Evolutionary conservation across 2,113 vertebrate genomes (phyloP).

Genomic region (Mugil cephalus): DNA sequence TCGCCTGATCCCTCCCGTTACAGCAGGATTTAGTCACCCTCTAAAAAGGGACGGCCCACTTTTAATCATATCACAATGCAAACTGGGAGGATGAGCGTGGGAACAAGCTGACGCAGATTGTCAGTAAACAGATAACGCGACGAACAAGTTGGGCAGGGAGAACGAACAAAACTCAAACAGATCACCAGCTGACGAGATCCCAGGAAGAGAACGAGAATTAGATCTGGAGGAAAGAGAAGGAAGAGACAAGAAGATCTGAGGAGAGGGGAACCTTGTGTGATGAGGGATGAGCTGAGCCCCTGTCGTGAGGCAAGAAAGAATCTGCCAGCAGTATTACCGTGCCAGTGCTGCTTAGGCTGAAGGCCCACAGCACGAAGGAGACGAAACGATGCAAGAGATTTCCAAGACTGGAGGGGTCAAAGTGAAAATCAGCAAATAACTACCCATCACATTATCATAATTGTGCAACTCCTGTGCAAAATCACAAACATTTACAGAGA

Average conservation of each 20-base stretch:
- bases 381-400: slow-evolving; percentile 60
- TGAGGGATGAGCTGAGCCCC: slow-evolving; percentile 64
- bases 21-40: slow-evolving; percentile 63
- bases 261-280: slow-evolving; percentile 56
- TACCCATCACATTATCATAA: slow-evolving; percentile 36
- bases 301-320: slow-evolving; percentile 59
- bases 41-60: slow-evolving; percentile 61
- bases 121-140: slow-evolving; percentile 48
- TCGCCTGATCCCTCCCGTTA: slow-evolving; percentile 56
- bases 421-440: slow-evolving; percentile 40
- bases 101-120: slow-evolving; percentile 58
- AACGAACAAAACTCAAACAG: slow-evolving; percentile 34
- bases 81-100: slow-evolving; percentile 55
- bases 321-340: slow-evolving; percentile 66
- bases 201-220: slow-evolving; percentile 15
- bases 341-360: slow-evolving; percentile 70
- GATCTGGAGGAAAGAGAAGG: slow-evolving; percentile 30
- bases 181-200: slow-evolving; percentile 15
- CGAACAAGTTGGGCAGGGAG: slow-evolving; percentile 34
- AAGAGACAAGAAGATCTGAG: slow-evolving; percentile 55
- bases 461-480: slow-evolving; percentile 42
- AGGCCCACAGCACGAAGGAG: slow-evolving; percentile 57
- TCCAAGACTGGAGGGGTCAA: slow-evolving; percentile 57
- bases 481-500: slow-evolving; percentile 49
- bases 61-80: slow-evolving; percentile 69